phyloP scores from a whole-genome alignment of 2,888 invertebrate genomes.

The Cerastis leucographa region DNA sequence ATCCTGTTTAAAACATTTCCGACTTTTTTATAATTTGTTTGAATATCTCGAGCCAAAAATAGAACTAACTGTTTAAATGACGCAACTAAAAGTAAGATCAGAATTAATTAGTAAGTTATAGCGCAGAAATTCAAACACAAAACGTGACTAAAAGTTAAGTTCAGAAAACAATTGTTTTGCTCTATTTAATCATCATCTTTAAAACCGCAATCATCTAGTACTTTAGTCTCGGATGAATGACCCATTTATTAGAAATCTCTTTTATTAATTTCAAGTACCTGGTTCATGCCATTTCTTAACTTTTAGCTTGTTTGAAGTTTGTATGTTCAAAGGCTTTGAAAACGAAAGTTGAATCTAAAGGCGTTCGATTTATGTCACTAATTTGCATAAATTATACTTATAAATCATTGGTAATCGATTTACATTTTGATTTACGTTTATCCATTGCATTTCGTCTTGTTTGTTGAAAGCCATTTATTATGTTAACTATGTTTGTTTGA shows the following conservation, averaged over 20 bases:
- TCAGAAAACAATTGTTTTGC: slow-evolving; percentile 53
- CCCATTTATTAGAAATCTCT: slow-evolving; percentile 26
- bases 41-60: background rate
- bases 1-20: slow-evolving; percentile 13
- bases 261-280: slow-evolving; percentile 19
- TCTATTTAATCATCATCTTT: slow-evolving; percentile 52
- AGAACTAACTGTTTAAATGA: background rate
- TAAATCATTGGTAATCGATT: slow-evolving; percentile 14
- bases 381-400: slow-evolving; percentile 27
- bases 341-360: slow-evolving; percentile 26
- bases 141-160: slow-evolving; percentile 43
- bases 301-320: background rate
- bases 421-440: slow-evolving; percentile 27
- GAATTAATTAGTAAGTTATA: slow-evolving; percentile 19
- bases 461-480: slow-evolving; percentile 15
- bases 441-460: background rate
- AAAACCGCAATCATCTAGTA: slow-evolving; percentile 38
- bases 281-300: background rate
- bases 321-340: slow-evolving; percentile 22
- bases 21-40: background rate
- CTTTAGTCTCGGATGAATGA: slow-evolving; percentile 44
- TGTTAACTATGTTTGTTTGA: slow-evolving; percentile 22
- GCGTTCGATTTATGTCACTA: background rate
- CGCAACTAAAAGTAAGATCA: background rate
- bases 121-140: slow-evolving; percentile 37